Conservation (phyloP, 2,888 invertebrate species). For the Leptarthrus brevirostris region DNA sequence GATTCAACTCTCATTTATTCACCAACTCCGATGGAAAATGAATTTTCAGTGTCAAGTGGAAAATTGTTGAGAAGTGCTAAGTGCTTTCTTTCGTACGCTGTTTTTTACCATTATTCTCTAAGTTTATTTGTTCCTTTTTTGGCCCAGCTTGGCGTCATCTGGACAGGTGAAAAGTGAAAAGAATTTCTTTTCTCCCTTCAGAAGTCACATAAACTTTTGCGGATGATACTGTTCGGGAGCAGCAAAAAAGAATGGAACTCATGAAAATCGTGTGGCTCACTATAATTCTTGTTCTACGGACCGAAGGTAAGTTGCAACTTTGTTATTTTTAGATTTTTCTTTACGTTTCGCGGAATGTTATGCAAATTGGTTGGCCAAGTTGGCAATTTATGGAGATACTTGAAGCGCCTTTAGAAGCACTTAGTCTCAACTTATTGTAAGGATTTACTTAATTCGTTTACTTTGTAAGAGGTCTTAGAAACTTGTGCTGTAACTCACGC, state of each 20-base stretch:
- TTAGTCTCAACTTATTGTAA: background rate
- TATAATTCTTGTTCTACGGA: slow-evolving; percentile 44
- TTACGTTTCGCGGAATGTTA: background rate
- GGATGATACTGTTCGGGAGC: slow-evolving; percentile 19
- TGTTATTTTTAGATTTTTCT: background rate
- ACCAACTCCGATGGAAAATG: slow-evolving; percentile 51
- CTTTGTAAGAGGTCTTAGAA: background rate
- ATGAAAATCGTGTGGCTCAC: slow-evolving; percentile 36
- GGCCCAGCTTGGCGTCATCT: slow-evolving; percentile 35
- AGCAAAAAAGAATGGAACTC: slow-evolving; percentile 38
- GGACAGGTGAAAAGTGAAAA: slow-evolving; percentile 50
- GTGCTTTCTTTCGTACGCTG: slow-evolving; percentile 53
- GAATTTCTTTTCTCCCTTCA: slow-evolving; percentile 8
- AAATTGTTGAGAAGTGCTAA: slow-evolving; percentile 54
- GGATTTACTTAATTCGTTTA: slow-evolving; percentile 1
- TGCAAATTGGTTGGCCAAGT: slow-evolving; percentile 23
- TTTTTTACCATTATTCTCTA: slow-evolving; percentile 11
- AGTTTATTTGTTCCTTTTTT: slow-evolving; percentile 44
- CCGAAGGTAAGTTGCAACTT: slow-evolving; percentile 32
- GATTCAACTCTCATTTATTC: background rate
- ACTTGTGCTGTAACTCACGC: background rate
- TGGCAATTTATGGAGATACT: slow-evolving; percentile 6
- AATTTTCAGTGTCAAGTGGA: slow-evolving; percentile 54
- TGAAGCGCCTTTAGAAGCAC: background rate
- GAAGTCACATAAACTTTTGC: slow-evolving; percentile 20